Evolutionary conservation across 92 coral and sea anemone genomes (phyloP), one percentile per base, ranked within the genome.

Genomic region (Zoanthus sociatus): DNA sequence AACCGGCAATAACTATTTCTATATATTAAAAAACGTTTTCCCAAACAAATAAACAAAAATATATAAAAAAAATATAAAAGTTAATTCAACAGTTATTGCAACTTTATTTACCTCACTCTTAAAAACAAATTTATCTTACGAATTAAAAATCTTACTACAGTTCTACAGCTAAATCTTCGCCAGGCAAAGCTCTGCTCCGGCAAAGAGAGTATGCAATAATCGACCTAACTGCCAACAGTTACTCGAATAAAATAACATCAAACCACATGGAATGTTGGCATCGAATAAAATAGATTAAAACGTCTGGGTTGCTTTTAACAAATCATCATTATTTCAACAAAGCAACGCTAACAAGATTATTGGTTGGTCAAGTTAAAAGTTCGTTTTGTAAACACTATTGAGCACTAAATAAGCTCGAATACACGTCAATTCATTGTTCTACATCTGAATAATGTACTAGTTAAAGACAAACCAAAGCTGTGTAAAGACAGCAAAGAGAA

Each of bases 91-190:
- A 37, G 42, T 66, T 81, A 81, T 63, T 16, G 54, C 61, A 81
- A 47, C 85, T 81, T 81, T 81, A 81, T 81, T 81, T 46, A 66
- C 44, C 46, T 66, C 85, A 81, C 85, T 81, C 74, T 81, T 77
- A 77, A 77, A 78, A 63, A 79, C 58, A 50, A 63, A 79, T 20
- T 79, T 79, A 79, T 44, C 45, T 71, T 79, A 79, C 72, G 42
- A 60, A 53, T 79, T 79, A 64, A 81, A 79, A 81, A 81, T 30
- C 45, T 14, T 14, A 81, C 66, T 1, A 73, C 47, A 81, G 66
- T 81, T 48, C 74, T 81, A 81, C 74, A 81, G 20, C 7, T 64
- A 64, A 61, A 30, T 33, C 54, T 32, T 18, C 6, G 20, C 44
- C 70, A 69, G 46, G 46, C 74, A 30, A 66, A 61, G 44, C 54